Base-by-base conservation (phyloP, 2,888 invertebrate species). In the Melanophora roralis region DNA sequence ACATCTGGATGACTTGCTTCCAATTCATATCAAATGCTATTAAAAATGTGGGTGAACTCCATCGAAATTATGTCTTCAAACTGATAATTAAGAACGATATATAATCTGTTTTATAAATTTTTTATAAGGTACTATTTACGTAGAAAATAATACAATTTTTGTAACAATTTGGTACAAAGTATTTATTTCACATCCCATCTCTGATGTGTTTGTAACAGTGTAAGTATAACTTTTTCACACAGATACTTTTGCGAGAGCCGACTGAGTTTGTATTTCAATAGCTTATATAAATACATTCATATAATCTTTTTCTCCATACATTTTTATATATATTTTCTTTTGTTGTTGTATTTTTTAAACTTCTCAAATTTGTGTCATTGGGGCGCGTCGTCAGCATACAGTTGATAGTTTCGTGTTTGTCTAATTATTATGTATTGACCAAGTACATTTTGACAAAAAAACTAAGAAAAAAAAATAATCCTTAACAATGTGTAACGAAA, bases 341-440 rank as follows among this genome's bases (percentile, higher is more conserved):
- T 43, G 38, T 60, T 64, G 23, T 53, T 53, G 16, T 14, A 19
- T 68, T 68, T 60, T 49, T 12, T 38, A 49, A 79, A 55, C 60
- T 62, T 27, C 32, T 34, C 23, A 83, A 85, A 88, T 86, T 82
- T 85, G 86, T 87, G 88, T 88, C 86, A 88, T 86, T 86, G 83
- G 87, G 86, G 84, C 86, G 86, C 84, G 81, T 84, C 74, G 47
- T 60, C 73, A 74, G 45, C 76, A 68, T 69, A 47, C 57, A 64
- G 62, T 51, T 69, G 57, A 57, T 57, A 62, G 53, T 82, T 81
- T 84, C 83, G 83, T 85, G 84, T 69, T 65, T 82, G 75, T 78
- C 83, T 86, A 86, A 87, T 87, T 87, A 84, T 83, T 82, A n/a
- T n/a, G n/a, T n/a, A 84, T 83, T 82, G 80, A 82, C 80, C 74